phyloP scores from a whole-genome alignment of 2,888 invertebrate species.

The Erpobdella octoculata region DNA sequence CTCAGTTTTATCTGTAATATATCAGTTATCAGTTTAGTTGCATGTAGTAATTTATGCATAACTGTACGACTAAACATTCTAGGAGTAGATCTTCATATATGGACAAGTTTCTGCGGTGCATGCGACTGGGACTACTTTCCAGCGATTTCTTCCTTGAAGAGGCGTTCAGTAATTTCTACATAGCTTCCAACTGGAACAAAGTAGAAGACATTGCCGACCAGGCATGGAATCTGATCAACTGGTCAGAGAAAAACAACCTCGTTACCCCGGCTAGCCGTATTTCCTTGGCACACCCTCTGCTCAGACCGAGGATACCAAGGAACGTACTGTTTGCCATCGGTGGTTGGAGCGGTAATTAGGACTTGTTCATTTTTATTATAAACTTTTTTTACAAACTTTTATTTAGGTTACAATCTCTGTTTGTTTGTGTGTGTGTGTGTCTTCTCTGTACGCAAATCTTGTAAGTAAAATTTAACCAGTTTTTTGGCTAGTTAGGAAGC shows the following conservation, averaged over 20 bases:
- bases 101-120: conserved; percentile 27
- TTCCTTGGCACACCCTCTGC: conserved; percentile 54
- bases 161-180: conserved; percentile 23
- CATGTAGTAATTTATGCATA: not conserved
- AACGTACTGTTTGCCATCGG: conserved; percentile 51
- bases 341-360: conserved; percentile 56
- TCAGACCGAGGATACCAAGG: conserved; percentile 60
- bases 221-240: conserved; percentile 31
- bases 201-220: conserved; percentile 28
- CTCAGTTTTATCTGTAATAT: too few species aligned
- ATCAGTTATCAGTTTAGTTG: too few species aligned
- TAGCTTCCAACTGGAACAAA: conserved; percentile 11
- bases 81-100: conserved; percentile 19
- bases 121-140: conserved; percentile 32
- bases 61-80: not conserved
- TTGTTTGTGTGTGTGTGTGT: too few species aligned
- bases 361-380: not conserved
- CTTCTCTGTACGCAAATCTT: too few species aligned
- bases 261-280: not conserved
- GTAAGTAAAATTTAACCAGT: too few species aligned
- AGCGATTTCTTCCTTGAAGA: conserved; percentile 32
- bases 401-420: too few species aligned
- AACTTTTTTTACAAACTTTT: too few species aligned
- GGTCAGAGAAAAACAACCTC: conserved; percentile 20
- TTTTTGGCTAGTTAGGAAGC: too few species aligned